Evolutionary conservation across 2,888 invertebrate species (phyloP).

Genomic region (Drosophila pseudotalamancana): DNA sequence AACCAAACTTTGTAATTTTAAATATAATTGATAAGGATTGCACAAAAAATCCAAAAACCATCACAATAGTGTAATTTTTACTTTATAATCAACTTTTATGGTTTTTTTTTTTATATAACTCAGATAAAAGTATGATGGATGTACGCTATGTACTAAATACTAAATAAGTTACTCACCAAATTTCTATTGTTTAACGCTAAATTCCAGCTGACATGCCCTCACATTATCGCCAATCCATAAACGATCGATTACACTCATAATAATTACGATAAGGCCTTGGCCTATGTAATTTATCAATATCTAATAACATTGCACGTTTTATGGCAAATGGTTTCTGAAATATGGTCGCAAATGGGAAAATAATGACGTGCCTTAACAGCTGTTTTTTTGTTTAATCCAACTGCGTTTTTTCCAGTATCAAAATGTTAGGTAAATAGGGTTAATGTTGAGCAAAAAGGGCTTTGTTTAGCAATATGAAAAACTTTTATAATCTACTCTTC

Average conservation of each 20-base stretch:
- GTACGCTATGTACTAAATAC: conserved; percentile 7
- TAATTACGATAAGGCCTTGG: conserved; percentile 38
- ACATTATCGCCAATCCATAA: conserved; percentile 44
- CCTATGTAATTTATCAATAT: conserved; percentile 40
- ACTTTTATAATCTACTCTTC: not conserved
- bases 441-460: too few relatives aligned
- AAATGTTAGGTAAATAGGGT: not conserved
- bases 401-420: not conserved
- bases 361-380: not conserved
- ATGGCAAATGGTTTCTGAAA: conserved; percentile 5
- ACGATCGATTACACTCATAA: conserved; percentile 25
- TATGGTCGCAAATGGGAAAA: not conserved
- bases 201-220: conserved; percentile 13
- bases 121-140: conserved; percentile 29
- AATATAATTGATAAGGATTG: conserved; percentile 7
- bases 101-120: conserved; percentile 1
- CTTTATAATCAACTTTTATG: not conserved
- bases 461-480: not conserved
- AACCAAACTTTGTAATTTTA: conserved; percentile 6
- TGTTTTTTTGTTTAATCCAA: not conserved
- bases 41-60: conserved; percentile 9
- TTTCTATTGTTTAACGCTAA: conserved; percentile 18
- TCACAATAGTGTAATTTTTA: not conserved
- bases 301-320: conserved; percentile 17
- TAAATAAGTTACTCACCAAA: not conserved